These are phyloP conservation scores for Caretta caretta DNA, from an alignment of 2,113 vertebrate species.

Conservation along the genomic window DNA sequence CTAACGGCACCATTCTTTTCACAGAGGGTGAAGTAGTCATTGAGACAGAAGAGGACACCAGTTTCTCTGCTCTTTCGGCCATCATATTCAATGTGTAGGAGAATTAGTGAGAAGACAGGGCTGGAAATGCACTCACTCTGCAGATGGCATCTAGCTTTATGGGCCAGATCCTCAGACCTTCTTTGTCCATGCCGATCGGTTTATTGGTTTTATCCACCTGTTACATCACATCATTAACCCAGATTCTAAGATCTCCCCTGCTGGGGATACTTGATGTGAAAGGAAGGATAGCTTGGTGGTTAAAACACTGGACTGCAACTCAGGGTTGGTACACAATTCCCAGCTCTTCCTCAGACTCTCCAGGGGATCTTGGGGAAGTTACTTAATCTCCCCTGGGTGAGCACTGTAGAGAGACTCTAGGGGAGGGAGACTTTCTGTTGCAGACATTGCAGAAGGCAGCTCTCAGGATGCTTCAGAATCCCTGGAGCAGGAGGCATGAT, in stretches of 20 bases:
- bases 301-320: not conserved
- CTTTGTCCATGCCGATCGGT: not conserved
- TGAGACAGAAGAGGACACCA: not conserved
- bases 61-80: not conserved
- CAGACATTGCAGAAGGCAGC: not conserved
- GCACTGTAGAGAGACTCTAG: not conserved
- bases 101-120: conserved; percentile 12
- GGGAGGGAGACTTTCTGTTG: not conserved
- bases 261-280: not conserved
- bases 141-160: not conserved
- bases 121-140: not conserved
- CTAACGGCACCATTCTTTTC: not conserved
- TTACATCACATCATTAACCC: not conserved
- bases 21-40: not conserved
- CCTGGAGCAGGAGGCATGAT: not conserved
- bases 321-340: not conserved
- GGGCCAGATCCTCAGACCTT: not conserved
- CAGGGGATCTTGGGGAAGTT: not conserved
- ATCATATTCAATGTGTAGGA: not conserved
- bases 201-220: not conserved
- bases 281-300: not conserved
- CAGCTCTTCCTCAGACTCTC: not conserved
- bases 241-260: not conserved
- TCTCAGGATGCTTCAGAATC: not conserved
- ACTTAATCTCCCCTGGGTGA: accelerated